These are phyloP conservation scores for Chloroclystis v-ata DNA, from an alignment of 2,888 invertebrate genomes.

Conservation along the genomic window DNA sequence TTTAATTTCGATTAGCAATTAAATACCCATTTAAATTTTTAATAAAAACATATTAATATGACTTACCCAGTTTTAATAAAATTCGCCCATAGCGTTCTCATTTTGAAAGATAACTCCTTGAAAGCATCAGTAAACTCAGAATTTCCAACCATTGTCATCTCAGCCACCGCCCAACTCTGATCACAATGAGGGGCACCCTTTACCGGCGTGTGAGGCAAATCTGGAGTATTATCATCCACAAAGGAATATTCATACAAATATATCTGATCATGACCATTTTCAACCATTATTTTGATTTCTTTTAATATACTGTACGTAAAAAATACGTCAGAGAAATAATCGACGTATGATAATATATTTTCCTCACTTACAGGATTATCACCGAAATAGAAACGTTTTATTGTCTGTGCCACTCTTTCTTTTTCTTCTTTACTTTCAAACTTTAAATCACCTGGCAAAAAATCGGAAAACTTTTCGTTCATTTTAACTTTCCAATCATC, in stretches of 20 bases:
- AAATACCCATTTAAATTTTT: too few species aligned
- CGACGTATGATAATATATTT: constrained; percentile 35
- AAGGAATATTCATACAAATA: constrained; percentile 43
- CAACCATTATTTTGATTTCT: constrained; percentile 32
- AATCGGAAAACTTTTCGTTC: constrained; percentile 50
- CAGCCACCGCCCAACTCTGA: constrained; percentile 35
- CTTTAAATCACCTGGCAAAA: constrained; percentile 45
- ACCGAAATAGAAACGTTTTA: constrained; percentile 45
- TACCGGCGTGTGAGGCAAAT: constrained; percentile 30
- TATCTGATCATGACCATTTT: constrained; percentile 35
- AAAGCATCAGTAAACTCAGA: constrained; percentile 28
- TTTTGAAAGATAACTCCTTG: constrained; percentile 26
- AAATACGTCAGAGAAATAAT: constrained; percentile 40
- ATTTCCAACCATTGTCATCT: neutral
- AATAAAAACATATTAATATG: too few species aligned
- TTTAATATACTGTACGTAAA: constrained; percentile 33
- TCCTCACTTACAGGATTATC: constrained; percentile 30
- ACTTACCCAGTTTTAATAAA: constrained; percentile 46
- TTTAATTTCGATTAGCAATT: too few species aligned
- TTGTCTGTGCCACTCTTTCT: constrained; percentile 31
- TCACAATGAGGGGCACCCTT: constrained; percentile 39
- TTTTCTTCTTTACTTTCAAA: constrained; percentile 36
- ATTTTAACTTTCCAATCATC: constrained; percentile 40
- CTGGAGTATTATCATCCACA: constrained; percentile 29
- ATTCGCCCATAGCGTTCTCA: constrained; percentile 42